These are phyloP conservation scores for Lateolabrax maculatus DNA, from an alignment of 2,797 vertebrate genomes.

Conservation along the genomic window DNA sequence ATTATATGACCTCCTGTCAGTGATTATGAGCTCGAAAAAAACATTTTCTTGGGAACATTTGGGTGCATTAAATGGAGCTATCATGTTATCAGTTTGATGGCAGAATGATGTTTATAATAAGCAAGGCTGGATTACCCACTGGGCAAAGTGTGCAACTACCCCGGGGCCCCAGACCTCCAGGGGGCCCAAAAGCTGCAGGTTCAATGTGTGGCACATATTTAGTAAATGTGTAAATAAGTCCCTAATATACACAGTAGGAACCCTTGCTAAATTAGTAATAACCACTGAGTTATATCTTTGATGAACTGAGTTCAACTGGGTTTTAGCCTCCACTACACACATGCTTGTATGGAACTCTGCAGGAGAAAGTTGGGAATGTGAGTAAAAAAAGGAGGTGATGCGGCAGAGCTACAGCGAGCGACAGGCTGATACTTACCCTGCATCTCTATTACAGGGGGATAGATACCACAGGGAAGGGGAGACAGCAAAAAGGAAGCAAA, in stretches of 20 bases:
- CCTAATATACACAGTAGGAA: neutral
- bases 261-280: neutral
- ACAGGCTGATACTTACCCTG: constrained; percentile 85
- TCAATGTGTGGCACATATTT: neutral
- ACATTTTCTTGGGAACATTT: neutral
- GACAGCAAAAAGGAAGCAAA: constrained; percentile 60
- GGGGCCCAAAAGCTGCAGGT: neutral
- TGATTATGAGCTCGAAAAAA: neutral
- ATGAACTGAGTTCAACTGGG: neutral
- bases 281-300: neutral
- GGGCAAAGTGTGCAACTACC: neutral
- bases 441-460: constrained; percentile 81
- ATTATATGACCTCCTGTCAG: neutral
- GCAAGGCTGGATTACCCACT: neutral
- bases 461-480: constrained; percentile 57
- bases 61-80: neutral
- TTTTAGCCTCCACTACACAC: neutral
- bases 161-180: neutral
- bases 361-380: constrained; percentile 2
- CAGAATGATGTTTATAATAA: neutral
- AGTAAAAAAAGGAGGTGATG: constrained; percentile 19
- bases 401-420: constrained; percentile 32
- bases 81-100: neutral
- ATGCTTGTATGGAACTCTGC: constrained; percentile 5
- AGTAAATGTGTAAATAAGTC: no score